Base-by-base conservation (phyloP, 2,888 invertebrate species). In the Caenorhabditis panamensis region DNA sequence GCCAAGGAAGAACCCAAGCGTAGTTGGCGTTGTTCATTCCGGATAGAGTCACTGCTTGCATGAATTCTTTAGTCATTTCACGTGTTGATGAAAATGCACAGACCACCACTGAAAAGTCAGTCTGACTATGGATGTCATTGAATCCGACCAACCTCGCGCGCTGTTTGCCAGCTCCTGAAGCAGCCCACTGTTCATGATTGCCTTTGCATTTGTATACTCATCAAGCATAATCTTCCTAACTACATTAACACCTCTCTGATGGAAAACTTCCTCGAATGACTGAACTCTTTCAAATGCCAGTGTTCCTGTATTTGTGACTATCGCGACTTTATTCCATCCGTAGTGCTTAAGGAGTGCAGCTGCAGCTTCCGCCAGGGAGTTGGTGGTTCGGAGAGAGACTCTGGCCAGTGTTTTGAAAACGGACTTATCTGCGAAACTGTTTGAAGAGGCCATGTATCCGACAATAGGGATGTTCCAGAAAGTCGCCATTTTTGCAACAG, bases 391-490 rank as follows among this genome's bases (percentile, higher is more conserved):
- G 3, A 90, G 75, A 0, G 90, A 90, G 0, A 90, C 88, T 54
- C 90, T 79, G 2, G 90, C 87, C 64, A 90, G 63, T 0, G 90
- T 90, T 73, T 90, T 89, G 80, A 89, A 89, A 31, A 90, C 81
- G 20, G 83, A 82, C 63, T 90, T 90, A 64, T 90, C 90, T 0
- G 89, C 86, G 66, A 90, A 89, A n/a, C 81, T 79, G 28, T 87
- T 90, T 26, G 83, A 87, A 11, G 90, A 88, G 9, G 90, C 88
- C 88, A 90, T 90, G 82, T 90, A 90, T 24, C 90, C 90, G 49
- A 90, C 83, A 47, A 90, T 87, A 2, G 90, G 90, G 56, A 90
- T 84, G 73, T 90, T 90, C 89, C 90, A 90, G 76, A 87, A 90
- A 0, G 90, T 82, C 0, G 89, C 86, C 90, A 90, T 90, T 67